These are phyloP conservation scores for Leucoma salicis DNA, from an alignment of 2,888 invertebrate genomes.

Conservation along the genomic window DNA sequence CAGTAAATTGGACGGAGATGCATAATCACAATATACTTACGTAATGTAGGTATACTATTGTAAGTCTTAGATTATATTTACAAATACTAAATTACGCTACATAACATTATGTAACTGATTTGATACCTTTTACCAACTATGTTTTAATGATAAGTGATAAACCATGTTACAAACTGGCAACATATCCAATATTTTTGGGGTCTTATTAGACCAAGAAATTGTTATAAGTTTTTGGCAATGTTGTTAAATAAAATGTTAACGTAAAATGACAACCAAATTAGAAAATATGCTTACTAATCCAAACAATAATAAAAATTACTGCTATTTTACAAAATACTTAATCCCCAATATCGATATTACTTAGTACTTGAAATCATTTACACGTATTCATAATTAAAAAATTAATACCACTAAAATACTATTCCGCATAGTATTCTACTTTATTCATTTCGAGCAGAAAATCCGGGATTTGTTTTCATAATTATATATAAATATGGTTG, in stretches of 20 bases:
- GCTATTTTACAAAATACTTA: background rate
- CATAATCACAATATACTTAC: slow-evolving; percentile 72
- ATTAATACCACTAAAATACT: no score
- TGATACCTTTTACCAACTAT: background rate
- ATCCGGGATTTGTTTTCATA: no score
- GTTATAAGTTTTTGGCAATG: no score
- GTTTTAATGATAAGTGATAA: background rate
- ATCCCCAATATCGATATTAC: background rate
- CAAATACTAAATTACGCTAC: slow-evolving; percentile 42
- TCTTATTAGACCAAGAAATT: background rate
- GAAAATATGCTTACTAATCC: no score
- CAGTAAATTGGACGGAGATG: slow-evolving; percentile 58
- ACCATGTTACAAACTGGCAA: background rate
- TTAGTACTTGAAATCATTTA: background rate
- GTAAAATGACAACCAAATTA: no score
- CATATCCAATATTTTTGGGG: background rate
- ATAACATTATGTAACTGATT: slow-evolving; percentile 58
- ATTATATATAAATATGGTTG: slow-evolving; percentile 32
- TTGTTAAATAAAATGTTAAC: no score
- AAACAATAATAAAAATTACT: slow-evolving; percentile 11
- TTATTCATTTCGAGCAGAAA: no score
- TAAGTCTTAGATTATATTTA: slow-evolving; percentile 26
- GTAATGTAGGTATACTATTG: slow-evolving; percentile 62
- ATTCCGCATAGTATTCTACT: no score
- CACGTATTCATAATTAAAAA: slow-evolving; percentile 3